Conservation (phyloP, 1,140 invertebrate species). For the Brachionus sp. region DNA sequence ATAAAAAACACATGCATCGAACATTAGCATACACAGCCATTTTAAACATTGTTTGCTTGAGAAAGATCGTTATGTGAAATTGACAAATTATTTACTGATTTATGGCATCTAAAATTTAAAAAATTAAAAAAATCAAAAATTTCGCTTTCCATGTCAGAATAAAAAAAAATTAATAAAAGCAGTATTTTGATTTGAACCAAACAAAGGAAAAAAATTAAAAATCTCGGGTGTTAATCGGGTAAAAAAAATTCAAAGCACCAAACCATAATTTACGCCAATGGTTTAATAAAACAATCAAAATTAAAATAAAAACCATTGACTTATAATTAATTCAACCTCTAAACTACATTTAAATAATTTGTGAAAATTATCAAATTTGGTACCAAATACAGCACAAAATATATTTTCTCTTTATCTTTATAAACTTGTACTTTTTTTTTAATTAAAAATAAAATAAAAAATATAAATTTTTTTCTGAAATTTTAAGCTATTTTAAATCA, state of each 20-base stretch:
- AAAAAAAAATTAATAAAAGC: background rate
- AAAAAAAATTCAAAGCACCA: constrained; percentile 22
- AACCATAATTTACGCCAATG: background rate
- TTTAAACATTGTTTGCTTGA: constrained; percentile 40
- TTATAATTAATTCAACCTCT: background rate
- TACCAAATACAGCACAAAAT: too few species aligned
- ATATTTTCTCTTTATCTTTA: too few species aligned
- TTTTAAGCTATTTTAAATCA: too few species aligned
- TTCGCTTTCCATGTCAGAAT: background rate
- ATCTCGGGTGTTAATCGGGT: constrained; percentile 22
- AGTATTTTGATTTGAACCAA: constrained; percentile 36
- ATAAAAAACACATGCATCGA: background rate
- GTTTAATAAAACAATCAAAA: background rate
- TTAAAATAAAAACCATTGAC: background rate
- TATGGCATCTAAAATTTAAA: constrained; percentile 9
- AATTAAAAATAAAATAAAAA: too few species aligned
- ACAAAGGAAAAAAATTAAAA: background rate
- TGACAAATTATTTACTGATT: background rate
- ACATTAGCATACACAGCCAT: background rate
- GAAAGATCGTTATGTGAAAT: constrained; percentile 17
- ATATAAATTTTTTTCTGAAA: too few species aligned
- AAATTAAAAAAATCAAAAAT: constrained; percentile 1
- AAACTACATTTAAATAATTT: background rate
- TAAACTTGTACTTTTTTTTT: too few species aligned
- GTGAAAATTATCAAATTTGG: too few species aligned